A percentile compares a stretch with the other conserved stretches of the same genome.
Evolutionary conservation across 2,888 invertebrate species (phyloP).

Genomic region (Melinaea menophilus): DNA sequence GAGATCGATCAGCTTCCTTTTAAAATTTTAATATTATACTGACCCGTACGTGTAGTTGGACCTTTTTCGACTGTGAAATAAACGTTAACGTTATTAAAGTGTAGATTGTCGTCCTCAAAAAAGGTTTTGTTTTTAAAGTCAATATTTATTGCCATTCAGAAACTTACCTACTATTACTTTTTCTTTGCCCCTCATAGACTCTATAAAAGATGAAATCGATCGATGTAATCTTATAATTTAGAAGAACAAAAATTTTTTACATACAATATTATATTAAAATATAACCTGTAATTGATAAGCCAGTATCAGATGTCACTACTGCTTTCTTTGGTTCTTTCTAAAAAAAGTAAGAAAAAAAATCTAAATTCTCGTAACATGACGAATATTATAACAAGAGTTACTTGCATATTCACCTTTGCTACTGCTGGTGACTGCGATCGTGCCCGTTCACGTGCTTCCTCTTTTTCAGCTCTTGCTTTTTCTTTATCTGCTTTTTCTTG

Average conservation of each 20-base stretch:
- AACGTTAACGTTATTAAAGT: slow-evolving; percentile 7
- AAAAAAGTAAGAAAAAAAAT: not conserved
- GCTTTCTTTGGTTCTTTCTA: not conserved
- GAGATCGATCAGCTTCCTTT: too few relatives aligned
- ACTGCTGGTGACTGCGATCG: not conserved
- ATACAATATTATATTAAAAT: slow-evolving; percentile 12
- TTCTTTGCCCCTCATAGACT: slow-evolving; percentile 14
- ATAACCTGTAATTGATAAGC: slow-evolving; percentile 40
- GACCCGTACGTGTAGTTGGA: slow-evolving; percentile 40
- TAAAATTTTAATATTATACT: slow-evolving; percentile 21
- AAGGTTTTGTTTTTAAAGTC: not conserved
- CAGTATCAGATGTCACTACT: slow-evolving; percentile 25
- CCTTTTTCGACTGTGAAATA: slow-evolving; percentile 51
- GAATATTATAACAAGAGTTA: not conserved
- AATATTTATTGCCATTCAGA: not conserved
- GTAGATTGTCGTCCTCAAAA: too few relatives aligned
- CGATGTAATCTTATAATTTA: slow-evolving; percentile 33
- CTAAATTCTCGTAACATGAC: not conserved
- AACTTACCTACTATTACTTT: slow-evolving; percentile 24
- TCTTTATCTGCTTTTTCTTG: not conserved
- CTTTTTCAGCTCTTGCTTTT: slow-evolving; percentile 6
- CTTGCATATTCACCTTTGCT: too few relatives aligned
- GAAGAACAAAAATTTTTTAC: slow-evolving; percentile 13
- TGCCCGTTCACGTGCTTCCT: slow-evolving; percentile 6
- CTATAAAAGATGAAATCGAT: not conserved